phyloP scores from a whole-genome alignment of 2,888 invertebrate genomes.

The Lycaena phlaeas region DNA sequence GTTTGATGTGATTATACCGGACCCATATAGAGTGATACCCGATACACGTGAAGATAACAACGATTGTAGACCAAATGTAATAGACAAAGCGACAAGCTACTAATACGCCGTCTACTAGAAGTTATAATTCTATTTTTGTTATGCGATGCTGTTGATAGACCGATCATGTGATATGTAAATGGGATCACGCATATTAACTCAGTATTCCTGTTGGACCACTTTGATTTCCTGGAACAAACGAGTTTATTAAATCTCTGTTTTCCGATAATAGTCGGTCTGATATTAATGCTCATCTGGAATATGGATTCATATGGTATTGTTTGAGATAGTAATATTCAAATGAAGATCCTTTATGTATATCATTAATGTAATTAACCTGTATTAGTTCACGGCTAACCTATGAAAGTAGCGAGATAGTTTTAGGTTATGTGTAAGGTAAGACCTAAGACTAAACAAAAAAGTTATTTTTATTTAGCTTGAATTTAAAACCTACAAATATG shows the following conservation, averaged over 20 bases:
- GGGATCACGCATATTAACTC: constrained; percentile 36
- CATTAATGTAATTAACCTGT: too few relatives aligned
- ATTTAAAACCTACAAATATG: too few relatives aligned
- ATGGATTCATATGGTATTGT: neutral
- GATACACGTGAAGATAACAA: constrained; percentile 64
- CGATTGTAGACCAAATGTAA: constrained; percentile 44
- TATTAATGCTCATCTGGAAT: neutral
- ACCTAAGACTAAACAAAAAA: too few relatives aligned
- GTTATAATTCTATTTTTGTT: constrained; percentile 24
- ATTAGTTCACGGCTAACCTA: too few relatives aligned
- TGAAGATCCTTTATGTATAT: too few relatives aligned
- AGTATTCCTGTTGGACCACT: constrained; percentile 39
- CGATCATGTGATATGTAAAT: constrained; percentile 39
- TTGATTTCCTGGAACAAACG: constrained; percentile 37
- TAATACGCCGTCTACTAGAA: constrained; percentile 21
- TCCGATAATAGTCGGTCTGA: neutral
- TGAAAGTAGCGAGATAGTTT: too few relatives aligned
- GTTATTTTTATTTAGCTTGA: too few relatives aligned
- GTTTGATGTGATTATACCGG: constrained; percentile 66
- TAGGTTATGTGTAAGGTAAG: too few relatives aligned
- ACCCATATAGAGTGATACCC: constrained; percentile 65
- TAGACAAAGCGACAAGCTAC: constrained; percentile 56
- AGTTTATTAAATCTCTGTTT: constrained; percentile 11
- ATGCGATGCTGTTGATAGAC: constrained; percentile 28
- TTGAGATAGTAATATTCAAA: neutral